Evolutionary conservation across 2,888 invertebrate species (phyloP), one percentile per base, ranked within the genome.

Genomic region (Stenichneumon culpator): DNA sequence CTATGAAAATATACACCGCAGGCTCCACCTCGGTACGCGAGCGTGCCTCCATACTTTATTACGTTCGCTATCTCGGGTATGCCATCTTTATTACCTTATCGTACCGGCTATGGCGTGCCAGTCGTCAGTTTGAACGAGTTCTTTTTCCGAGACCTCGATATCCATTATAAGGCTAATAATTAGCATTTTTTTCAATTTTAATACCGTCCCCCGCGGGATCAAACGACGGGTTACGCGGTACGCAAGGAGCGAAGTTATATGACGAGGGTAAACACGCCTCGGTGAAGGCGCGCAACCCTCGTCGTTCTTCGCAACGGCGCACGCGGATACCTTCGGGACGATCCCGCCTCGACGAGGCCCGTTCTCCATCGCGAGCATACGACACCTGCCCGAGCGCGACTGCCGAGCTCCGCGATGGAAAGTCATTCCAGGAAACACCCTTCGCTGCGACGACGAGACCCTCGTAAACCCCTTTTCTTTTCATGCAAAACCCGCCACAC

Each of bases 61-160:
- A 89, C 87, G 83, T 89, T 90, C 88, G 87, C 89, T 90, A 91
- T 91, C 91, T 90, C 86, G 89, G 89, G 85, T 90, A 91, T 90
- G 88, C 89, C 89, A 91, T 91, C 91, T 91, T 90, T 91, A 91
- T 91, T 91, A 91, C 90, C 86, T 89, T 90, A 90, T 90, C 90
- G 89, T 84, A 52, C 57, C 6, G 86, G 80, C 87, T 89, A 80
- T 83, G 57, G 92, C 91, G 92, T 91, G 91, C 83, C 86, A 72
- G 67, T 65, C 73, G 87, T 86, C 90, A 91, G 90, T 91, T 91
- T 91, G 90, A 91, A 88, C 79, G 69, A 65, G 82, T 79, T 79
- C 72, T 65, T 85, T 88, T 86, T 79, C 79, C 87, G 86, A 79
- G 73, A 83, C 82, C 78, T 85, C 85, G 89, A 91, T 91, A 90